A percentile compares a stretch with the other conserved stretches of the same genome.
Evolutionary conservation across 2,113 vertebrate species (phyloP).

Genomic region (Coptodon bakossiorum): DNA sequence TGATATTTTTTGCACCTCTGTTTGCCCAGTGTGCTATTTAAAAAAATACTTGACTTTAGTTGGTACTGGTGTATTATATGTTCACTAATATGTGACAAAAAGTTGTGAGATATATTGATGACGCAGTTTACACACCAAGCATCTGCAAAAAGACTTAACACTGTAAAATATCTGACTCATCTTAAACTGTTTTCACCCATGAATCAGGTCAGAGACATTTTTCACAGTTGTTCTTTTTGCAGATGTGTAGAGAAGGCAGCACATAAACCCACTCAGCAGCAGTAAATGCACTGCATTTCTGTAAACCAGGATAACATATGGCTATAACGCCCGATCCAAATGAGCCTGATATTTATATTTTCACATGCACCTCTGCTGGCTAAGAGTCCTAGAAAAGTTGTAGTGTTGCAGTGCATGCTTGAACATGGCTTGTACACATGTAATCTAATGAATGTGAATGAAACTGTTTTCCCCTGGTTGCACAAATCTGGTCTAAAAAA

Average conservation of each 20-base stretch:
- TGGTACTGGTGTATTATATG: neutral
- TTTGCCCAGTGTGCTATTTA: neutral
- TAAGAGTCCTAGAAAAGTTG: neutral
- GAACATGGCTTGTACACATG: neutral
- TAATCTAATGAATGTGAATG: neutral
- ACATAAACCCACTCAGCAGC: neutral
- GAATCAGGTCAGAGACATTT: neutral
- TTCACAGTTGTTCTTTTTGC: neutral
- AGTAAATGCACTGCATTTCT: neutral
- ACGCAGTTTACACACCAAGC: neutral
- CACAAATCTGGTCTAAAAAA: neutral
- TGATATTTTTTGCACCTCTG: neutral
- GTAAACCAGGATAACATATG: neutral
- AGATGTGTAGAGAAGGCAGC: neutral
- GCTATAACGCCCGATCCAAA: neutral
- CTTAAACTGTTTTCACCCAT: neutral
- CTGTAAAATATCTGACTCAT: neutral
- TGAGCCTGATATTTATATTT: neutral
- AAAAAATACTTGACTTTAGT: neutral
- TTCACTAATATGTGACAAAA: neutral
- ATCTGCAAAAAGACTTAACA: neutral
- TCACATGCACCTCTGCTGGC: neutral
- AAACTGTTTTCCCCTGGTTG: neutral
- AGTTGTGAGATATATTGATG: neutral
- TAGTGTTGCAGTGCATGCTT: neutral